Base-by-base conservation (phyloP, 2,797 vertebrate genomes). In the Choloepus didactylus region DNA sequence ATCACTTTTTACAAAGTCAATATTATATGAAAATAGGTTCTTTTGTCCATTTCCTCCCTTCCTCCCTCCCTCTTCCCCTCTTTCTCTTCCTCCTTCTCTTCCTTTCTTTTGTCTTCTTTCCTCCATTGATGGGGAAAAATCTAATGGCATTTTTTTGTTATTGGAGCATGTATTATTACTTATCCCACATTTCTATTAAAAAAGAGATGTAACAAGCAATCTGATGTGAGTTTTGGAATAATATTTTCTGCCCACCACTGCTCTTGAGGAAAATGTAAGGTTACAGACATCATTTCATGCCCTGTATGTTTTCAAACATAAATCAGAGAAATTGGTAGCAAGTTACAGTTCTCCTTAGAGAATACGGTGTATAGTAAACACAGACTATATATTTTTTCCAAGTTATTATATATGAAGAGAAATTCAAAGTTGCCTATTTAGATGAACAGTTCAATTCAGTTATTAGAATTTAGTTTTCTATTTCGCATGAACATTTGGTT, bases 221-320 rank as follows among this genome's bases (percentile, higher is more conserved):
- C 97, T 97, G 96, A 97, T 98, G 95, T 98, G 98, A 98, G 97
- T 98, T 98, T 98, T 96, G 91, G 98, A 98, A 97, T 98, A 56
- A 96, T 98, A 97, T 98, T 98, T 98, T 98, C 97, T 97, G 96
- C 92, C 95, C 95, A 96, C 97, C 81, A 97, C 88, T 96, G 97
- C 98, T 98, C 98, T 98, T 98, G 98, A 98, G 98, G 97, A 98
- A 98, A 98, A 98, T 98, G 97, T 98, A 98, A 98, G 98, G 98
- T 98, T 98, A 98, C 98, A 98, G 98, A 98, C 98, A 98, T 98
- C 98, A 98, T 98, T 99, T 98, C 98, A 98, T 98, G 98, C 98
- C 98, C 97, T 98, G 98, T 98, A 98, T 98, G 98, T 98, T 98
- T 98, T 98, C 98, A 97, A 98, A 98, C 98, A 98, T 98, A 98